A percentile compares a stretch with the other conserved stretches of the same genome.
phyloP scores from a whole-genome alignment of 2,113 vertebrate species.

The Chamaea fasciata region DNA sequence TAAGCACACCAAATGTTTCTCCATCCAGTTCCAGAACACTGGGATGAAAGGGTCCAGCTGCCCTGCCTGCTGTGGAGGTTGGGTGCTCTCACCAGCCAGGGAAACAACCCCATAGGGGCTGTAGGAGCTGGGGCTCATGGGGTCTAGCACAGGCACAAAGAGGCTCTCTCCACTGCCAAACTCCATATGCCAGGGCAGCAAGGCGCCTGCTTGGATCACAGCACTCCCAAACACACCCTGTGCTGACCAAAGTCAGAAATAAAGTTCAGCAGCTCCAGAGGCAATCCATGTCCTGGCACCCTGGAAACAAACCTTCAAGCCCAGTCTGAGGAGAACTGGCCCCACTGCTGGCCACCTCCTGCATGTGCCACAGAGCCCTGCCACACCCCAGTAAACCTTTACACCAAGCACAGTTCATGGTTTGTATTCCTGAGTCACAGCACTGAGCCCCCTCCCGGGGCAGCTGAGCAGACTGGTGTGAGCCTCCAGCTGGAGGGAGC shows the following conservation, averaged over 20 bases:
- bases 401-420: neutral
- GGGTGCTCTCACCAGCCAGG: neutral
- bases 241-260: neutral
- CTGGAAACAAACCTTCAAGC: neutral
- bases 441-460: accelerated
- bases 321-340: neutral
- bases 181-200: neutral
- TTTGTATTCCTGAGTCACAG: neutral
- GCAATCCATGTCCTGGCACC: neutral
- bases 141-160: neutral
- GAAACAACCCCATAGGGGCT: neutral
- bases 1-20: neutral
- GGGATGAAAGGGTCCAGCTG: neutral
- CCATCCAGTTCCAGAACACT: neutral
- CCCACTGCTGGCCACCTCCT: neutral
- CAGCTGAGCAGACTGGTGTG: neutral
- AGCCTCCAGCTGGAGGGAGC: neutral
- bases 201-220: neutral
- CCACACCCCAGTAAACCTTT: neutral
- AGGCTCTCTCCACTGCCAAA: neutral
- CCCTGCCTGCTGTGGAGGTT: neutral
- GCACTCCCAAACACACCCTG: neutral
- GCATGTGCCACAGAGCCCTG: neutral
- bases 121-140: neutral
- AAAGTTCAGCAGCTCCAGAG: neutral